phyloP scores from a whole-genome alignment of 2,888 invertebrate genomes.

The Marasmarcha lunaedactyla region DNA sequence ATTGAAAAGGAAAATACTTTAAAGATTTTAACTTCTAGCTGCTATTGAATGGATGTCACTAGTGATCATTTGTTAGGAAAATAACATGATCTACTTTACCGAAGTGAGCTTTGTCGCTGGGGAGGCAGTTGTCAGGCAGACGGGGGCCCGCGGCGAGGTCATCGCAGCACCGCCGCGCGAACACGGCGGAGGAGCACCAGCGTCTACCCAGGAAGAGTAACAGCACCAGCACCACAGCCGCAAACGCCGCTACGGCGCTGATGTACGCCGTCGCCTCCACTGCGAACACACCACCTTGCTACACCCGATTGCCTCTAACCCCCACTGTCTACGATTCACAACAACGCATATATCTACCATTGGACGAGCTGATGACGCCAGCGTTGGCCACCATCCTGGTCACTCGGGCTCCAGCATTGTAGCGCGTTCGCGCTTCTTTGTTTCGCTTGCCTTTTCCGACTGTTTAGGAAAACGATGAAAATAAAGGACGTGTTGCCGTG shows the following conservation, averaged over 20 bases:
- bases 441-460: not conserved
- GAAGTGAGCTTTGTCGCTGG: constrained; percentile 53
- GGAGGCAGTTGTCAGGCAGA: constrained; percentile 38
- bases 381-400: constrained; percentile 58
- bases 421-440: constrained; percentile 1
- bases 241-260: constrained; percentile 87
- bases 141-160: constrained; percentile 55
- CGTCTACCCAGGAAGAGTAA: constrained; percentile 90
- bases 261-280: constrained; percentile 90
- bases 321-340: no score
- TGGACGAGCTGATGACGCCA: constrained; percentile 46
- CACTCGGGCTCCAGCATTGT: constrained; percentile 22
- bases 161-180: constrained; percentile 49
- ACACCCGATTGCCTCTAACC: no score
- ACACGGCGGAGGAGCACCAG: constrained; percentile 55
- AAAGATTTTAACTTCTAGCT: no score
- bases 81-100: constrained; percentile 26
- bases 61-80: no score
- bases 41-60: no score
- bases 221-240: constrained; percentile 84
- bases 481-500: constrained; percentile 41
- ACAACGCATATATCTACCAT: constrained; percentile 41
- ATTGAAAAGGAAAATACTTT: no score
- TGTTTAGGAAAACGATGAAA: constrained; percentile 21
- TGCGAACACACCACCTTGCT: constrained; percentile 35